Evolutionary conservation across 2,113 vertebrate genomes (phyloP), one percentile per base, ranked within the genome.

Genomic region (Sinocyclocheilus anophthalmus): DNA sequence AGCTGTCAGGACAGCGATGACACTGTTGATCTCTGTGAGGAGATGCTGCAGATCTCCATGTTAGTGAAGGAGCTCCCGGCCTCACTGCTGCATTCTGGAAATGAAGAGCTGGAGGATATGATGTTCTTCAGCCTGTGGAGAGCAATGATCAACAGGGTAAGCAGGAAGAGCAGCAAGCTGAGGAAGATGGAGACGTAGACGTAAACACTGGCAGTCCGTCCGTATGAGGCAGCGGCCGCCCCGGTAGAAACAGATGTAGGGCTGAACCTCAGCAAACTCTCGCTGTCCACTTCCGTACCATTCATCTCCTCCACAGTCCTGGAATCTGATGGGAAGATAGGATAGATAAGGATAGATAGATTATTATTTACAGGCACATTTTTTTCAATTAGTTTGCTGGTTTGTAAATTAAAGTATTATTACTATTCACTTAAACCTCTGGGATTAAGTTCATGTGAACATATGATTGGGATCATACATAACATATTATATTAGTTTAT

Each of bases 91-190:
- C 96, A 97, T 92, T 99, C 97, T 0, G 97, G 97, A 86, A 96
- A 95, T 0, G 98, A 96, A 6, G 97, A 97, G 37, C 97, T 97
- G 81, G 97, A 98, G 65, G 97, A 96, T 92, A 99, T 97, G 69
- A 98, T 97, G 87, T 99, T 99, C 92, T 98, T 99, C 88, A 99
- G 96, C 95, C 97, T 95, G 93, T 99, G 96, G 84, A 99, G 97
- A 86, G 98, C 97, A 88, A 98, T 96, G 93, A 98, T 93, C 87
- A 99, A 93, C 83, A 99, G 94, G 69, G 96, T 95, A 87, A 99
- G 95, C 86, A 99, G 96, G 92, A 99, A 97, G 1, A 96, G 95
- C 92, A 99, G 91, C 86, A 99, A 94, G 88, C 97, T 96, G 48
- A 99, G 96, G 92, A 99, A 99, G 92, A 99, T 96, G 91, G 96